Conservation (phyloP, 2,888 invertebrate species). For the Macrostomum cliftonense region DNA sequence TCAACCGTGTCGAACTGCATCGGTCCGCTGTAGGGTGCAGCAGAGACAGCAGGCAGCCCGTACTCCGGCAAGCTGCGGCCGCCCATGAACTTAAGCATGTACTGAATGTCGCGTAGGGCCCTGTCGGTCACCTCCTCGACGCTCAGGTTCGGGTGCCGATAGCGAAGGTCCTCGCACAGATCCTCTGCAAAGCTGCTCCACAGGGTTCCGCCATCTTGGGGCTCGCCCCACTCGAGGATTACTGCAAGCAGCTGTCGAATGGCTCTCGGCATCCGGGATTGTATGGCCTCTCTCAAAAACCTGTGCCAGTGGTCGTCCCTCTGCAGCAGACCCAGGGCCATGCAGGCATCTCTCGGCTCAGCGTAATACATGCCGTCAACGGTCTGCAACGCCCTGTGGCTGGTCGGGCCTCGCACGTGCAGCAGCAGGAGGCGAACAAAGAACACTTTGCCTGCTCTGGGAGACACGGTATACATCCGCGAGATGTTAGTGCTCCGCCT, state of each 20-base stretch:
- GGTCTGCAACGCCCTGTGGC: conserved; percentile 12
- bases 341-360: conserved; percentile 23
- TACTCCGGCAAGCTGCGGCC: too few species aligned
- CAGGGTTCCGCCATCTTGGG: too few species aligned
- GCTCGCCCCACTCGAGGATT: neutral
- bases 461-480: conserved; percentile 15
- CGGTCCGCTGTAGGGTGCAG: too few species aligned
- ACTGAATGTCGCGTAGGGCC: too few species aligned
- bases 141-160: too few species aligned
- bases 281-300: conserved; percentile 19
- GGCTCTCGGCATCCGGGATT: conserved; percentile 8
- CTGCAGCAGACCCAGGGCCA: conserved; percentile 19
- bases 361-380: conserved; percentile 16
- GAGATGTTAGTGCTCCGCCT: conserved; percentile 7
- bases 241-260: conserved; percentile 15
- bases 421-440: conserved; percentile 1
- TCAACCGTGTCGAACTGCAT: too few species aligned
- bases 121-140: too few species aligned
- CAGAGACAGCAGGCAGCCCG: too few species aligned
- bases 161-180: too few species aligned
- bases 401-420: conserved; percentile 3
- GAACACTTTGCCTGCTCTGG: conserved; percentile 14
- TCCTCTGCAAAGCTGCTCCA: too few species aligned
- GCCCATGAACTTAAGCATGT: too few species aligned
- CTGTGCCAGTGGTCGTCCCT: conserved; percentile 23